Conservation (phyloP, 2,888 invertebrate genomes). For the Drosophila eohydei region DNA sequence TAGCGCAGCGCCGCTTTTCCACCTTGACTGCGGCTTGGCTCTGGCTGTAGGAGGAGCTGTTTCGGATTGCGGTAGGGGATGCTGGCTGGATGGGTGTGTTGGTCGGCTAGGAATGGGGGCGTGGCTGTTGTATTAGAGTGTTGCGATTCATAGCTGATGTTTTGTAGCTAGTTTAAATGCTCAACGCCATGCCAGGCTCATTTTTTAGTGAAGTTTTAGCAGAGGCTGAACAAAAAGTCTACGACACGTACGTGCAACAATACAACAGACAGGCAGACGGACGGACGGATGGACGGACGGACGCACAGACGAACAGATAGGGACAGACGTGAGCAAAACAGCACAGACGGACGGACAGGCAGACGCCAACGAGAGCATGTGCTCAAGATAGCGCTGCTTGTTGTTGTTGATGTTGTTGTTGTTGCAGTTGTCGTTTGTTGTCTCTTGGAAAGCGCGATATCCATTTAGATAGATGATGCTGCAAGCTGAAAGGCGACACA, state of each 20-base stretch:
- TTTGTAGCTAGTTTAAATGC: slow-evolving; percentile 81
- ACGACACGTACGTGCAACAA: slow-evolving; percentile 81
- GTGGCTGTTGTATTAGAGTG: slow-evolving; percentile 30
- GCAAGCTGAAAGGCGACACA: slow-evolving; percentile 45
- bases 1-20: slow-evolving; percentile 55
- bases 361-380: slow-evolving; percentile 44
- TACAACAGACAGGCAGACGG: slow-evolving; percentile 41
- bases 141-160: slow-evolving; percentile 69
- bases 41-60: neutral
- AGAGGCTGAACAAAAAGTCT: slow-evolving; percentile 61
- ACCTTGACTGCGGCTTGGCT: slow-evolving; percentile 49
- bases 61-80: neutral
- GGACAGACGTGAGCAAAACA: slow-evolving; percentile 9
- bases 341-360: slow-evolving; percentile 12
- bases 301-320: slow-evolving; percentile 5
- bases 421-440: slow-evolving; percentile 24
- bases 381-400: slow-evolving; percentile 49
- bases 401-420: slow-evolving; percentile 32
- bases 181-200: slow-evolving; percentile 79
- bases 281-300: neutral
- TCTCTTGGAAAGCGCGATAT: slow-evolving; percentile 59
- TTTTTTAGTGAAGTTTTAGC: slow-evolving; percentile 81
- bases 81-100: neutral
- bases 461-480: slow-evolving; percentile 75
- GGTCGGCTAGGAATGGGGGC: neutral